Evolutionary conservation across 1,140 invertebrate genomes (phyloP), one percentile per base, ranked within the genome.

Genomic region (Drosophila burlai): DNA sequence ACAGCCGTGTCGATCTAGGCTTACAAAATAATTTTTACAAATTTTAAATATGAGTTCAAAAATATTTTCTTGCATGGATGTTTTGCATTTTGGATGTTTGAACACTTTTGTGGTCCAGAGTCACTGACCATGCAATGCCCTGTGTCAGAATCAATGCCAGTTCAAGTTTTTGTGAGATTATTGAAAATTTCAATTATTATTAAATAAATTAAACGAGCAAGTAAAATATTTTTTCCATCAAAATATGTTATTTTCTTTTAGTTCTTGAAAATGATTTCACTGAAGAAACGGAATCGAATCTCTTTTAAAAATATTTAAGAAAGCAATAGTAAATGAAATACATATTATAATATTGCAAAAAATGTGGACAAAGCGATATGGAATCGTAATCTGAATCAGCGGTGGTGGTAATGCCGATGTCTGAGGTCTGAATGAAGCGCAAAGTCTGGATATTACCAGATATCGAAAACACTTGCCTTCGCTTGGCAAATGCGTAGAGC

Each of bases 371-470:
- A 38, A 5, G 16, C 16, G 15, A 52, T 34, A 52, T 21, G 18
- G 10, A 54, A 36, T 34, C 50, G 18, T 18, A 54, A 21, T 36
- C 18, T 34, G 13, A 36, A 34, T 34, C 31, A 36, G 0, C 13
- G 16, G 5, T 18, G 47, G 47, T 31, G 49, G 26, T 49, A 49
- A 55, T 29, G 34, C 29, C 42, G 29, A 24, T 61, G 61, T 54
- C 61, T 61, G 65, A 40, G 67, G 24, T 29, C 66, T 47, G 43
- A 59, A 45, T 29, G 69, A 43, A 61, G 68, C 38, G 8, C 38
- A 74, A 74, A 61, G 68, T 74, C 71, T 74, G 71, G 55, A 73
- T 73, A 74, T 73, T 74, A 74, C 71, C 55, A 74, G 71, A 74
- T 74, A 73, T 71, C 68, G 54, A 61, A 73, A 52, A 58, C 46